These are phyloP conservation scores for Samia ricini DNA, from an alignment of 1,140 invertebrate genomes.

Conservation along the genomic window DNA sequence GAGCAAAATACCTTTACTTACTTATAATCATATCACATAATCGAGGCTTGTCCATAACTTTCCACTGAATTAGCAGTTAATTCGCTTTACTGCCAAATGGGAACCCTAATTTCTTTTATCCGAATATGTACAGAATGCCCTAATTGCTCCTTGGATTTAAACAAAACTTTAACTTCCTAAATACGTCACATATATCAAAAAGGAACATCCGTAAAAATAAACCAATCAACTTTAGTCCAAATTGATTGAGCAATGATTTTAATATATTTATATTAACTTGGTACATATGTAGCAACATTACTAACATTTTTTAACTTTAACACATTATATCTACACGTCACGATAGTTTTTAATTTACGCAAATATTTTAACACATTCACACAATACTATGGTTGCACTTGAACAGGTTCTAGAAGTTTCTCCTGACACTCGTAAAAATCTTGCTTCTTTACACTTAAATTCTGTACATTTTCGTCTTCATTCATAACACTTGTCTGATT, in stretches of 20 bases:
- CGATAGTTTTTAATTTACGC: not conserved
- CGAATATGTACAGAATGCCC: not conserved
- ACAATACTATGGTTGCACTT: not conserved
- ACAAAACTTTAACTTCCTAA: not conserved
- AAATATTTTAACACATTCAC: not conserved
- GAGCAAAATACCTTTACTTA: not conserved
- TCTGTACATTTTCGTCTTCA: slow-evolving; percentile 43
- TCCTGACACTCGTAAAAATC: slow-evolving; percentile 7
- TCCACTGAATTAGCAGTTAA: not conserved
- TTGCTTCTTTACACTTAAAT: slow-evolving; percentile 41
- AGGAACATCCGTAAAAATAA: too few species aligned
- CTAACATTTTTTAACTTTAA: not conserved
- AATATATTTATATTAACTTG: not conserved
- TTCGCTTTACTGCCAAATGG: too few species aligned
- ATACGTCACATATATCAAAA: not conserved
- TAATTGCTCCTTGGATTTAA: not conserved
- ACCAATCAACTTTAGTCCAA: too few species aligned
- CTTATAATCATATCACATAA: slow-evolving; percentile 2
- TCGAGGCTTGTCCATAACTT: not conserved
- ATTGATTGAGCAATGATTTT: not conserved
- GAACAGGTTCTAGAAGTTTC: not conserved
- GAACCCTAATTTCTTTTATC: too few species aligned
- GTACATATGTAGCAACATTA: not conserved
- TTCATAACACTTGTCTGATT: slow-evolving; percentile 33
- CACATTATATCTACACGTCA: not conserved